A percentile compares a stretch with the other conserved stretches of the same genome.
Evolutionary conservation across 2,113 vertebrate species (phyloP).

Genomic region (Sciurus niger): DNA sequence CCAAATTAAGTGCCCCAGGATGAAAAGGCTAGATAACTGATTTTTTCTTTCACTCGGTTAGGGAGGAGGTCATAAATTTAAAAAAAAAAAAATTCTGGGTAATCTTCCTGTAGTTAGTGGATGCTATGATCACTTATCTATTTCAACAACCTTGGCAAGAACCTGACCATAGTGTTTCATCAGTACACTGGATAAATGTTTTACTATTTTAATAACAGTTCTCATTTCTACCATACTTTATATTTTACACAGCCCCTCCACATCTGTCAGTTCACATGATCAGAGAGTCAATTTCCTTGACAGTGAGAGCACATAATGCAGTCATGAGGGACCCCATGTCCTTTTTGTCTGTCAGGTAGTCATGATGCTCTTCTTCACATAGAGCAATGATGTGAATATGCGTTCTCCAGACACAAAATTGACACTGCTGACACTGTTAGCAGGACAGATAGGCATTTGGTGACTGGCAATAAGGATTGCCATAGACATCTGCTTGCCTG

Average conservation of each 20-base stretch:
- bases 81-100: neutral
- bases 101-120: neutral
- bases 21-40: constrained; percentile 33
- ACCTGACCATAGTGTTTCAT: constrained; percentile 29
- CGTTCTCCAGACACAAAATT: neutral
- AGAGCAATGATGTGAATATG: constrained; percentile 20
- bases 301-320: neutral
- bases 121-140: constrained; percentile 13
- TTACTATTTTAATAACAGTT: constrained; percentile 55
- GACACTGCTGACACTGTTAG: neutral
- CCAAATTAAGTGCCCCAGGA: constrained; percentile 58
- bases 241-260: neutral
- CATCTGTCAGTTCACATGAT: neutral
- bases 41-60: neutral
- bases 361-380: neutral
- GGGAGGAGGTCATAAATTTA: constrained; percentile 44
- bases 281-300: neutral
- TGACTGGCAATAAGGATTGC: neutral
- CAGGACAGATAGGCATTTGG: neutral
- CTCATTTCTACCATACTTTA: neutral
- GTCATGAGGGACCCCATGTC: neutral
- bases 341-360: constrained; percentile 17
- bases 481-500: neutral
- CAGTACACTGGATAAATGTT: neutral
- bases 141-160: constrained; percentile 63